Conservation (phyloP, 2,113 vertebrate genomes). For the Aramus guarauna region DNA sequence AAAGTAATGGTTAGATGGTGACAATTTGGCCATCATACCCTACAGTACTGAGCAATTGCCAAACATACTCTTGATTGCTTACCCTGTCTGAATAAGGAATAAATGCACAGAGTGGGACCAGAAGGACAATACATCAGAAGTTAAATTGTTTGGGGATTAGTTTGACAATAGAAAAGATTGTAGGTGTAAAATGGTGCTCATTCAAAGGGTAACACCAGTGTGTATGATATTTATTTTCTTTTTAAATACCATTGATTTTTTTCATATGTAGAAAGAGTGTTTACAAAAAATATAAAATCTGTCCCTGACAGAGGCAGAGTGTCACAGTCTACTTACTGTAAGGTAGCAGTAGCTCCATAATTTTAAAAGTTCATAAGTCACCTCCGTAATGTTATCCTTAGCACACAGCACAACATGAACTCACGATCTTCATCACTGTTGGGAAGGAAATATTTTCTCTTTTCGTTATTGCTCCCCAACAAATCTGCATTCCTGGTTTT, state of each 20-base stretch:
- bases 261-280: neutral
- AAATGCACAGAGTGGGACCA: neutral
- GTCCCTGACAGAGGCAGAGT: neutral
- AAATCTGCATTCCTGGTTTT: neutral
- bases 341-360: neutral
- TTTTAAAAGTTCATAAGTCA: neutral
- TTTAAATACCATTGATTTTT: neutral
- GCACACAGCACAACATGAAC: neutral
- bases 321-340: neutral
- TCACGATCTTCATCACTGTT: neutral
- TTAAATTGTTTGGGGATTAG: neutral
- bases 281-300: neutral
- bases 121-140: neutral
- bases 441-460: neutral
- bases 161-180: neutral
- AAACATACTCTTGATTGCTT: constrained; percentile 41
- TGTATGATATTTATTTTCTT: neutral
- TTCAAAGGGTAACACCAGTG: neutral
- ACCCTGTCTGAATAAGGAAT: constrained; percentile 25
- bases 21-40: constrained; percentile 19
- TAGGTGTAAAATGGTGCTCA: neutral
- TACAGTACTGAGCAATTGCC: neutral
- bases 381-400: neutral
- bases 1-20: neutral
- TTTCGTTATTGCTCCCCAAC: neutral